Evolutionary conservation across 2,797 vertebrate genomes (phyloP), one percentile per base, ranked within the genome.

Genomic region (Anabas testudineus): DNA sequence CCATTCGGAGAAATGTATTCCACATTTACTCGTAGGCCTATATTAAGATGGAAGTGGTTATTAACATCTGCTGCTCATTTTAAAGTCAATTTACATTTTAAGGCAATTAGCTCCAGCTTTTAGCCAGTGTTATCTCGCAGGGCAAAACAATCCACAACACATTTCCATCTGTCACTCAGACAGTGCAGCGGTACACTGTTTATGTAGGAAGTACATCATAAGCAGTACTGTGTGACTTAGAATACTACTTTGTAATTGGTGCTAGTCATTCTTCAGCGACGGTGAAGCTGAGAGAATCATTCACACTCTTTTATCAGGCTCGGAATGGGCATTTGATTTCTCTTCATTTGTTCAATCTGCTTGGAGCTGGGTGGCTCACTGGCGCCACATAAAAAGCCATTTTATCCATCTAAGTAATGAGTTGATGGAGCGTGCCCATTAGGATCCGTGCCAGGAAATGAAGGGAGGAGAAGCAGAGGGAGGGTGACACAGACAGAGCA

Each of bases 321-420:
- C 19, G 13, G 45, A 74, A 57, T 42, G 63, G 45, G 41, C 74
- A 58, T 81, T 71, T 83, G 78, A 84, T 83, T 80, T 72, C 67
- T 86, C 83, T 80, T 87, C 77, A 83, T 83, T 85, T 87, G 67
- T 72, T 78, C 81, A 78, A 63, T 80, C 66, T 71, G 71, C 61
- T 64, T n/a, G 52, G 57, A 72, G 80, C 61, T 54, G 9, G 48
- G 81, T 75, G 70, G 69, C 78, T 75, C 77, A 74, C 55, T 48
- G 58, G 67, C 76, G 67, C 70, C 80, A 45, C 78, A 86, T 87
- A 87, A 90, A 91, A 91, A 87, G 79, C 65, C 67, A 80, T 87
- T 92, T 93, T 86, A 87, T 85, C 80, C 73, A 21, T 67, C 67
- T 51, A 71, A 84, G 84, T 91, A 92, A 93, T 89, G 88, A 90